Conservation (phyloP, 2,888 invertebrate genomes). For the Spodoptera littoralis region DNA sequence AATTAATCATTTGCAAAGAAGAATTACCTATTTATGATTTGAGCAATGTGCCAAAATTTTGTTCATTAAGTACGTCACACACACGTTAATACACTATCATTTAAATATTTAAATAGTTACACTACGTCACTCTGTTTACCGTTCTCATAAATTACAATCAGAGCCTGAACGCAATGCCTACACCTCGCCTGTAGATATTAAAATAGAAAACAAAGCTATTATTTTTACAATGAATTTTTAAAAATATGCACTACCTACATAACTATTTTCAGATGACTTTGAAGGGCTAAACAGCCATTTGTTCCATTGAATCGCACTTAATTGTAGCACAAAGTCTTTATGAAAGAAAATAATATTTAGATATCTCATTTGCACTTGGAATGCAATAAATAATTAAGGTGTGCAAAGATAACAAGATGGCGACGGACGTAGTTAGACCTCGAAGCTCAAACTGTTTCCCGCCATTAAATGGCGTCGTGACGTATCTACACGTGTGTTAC, state of each 20-base stretch:
- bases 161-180: slow-evolving; percentile 17
- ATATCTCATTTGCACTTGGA: slow-evolving; percentile 39
- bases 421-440: slow-evolving; percentile 28
- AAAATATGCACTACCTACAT: slow-evolving; percentile 34
- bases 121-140: slow-evolving; percentile 1
- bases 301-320: slow-evolving; percentile 14
- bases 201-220: slow-evolving; percentile 12
- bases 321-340: slow-evolving; percentile 26
- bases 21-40: slow-evolving; percentile 43
- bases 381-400: slow-evolving; percentile 12
- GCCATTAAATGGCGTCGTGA: slow-evolving; percentile 49
- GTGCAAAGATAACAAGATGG: slow-evolving; percentile 24
- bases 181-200: slow-evolving; percentile 42
- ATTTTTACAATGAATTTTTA: slow-evolving; percentile 23
- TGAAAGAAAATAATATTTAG: slow-evolving; percentile 33
- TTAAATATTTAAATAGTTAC: slow-evolving; percentile 9
- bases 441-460: slow-evolving; percentile 47
- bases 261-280: slow-evolving; percentile 40
- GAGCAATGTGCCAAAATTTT: slow-evolving; percentile 67
- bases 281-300: slow-evolving; percentile 19
- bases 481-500: slow-evolving; percentile 18
- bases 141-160: slow-evolving; percentile 10
- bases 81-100: slow-evolving; percentile 6
- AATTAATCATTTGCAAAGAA: slow-evolving; percentile 19
- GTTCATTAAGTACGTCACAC: slow-evolving; percentile 14